Evolutionary conservation across 2,888 invertebrate species (phyloP).

Genomic region (Caenorhabditis uteleia): DNA sequence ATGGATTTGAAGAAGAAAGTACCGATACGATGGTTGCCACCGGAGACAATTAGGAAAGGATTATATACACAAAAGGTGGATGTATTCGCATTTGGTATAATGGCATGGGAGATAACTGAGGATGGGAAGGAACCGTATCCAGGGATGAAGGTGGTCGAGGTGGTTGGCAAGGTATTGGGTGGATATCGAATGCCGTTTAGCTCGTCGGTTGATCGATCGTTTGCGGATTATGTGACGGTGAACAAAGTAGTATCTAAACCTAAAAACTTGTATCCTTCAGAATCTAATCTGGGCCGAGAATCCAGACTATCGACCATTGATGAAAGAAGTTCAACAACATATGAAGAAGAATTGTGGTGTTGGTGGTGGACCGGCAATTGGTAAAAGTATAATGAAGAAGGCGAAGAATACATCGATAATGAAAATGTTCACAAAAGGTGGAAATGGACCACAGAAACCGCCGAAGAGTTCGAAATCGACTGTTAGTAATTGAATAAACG

Average conservation of each 20-base stretch:
- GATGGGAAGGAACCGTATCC: constrained; percentile 49
- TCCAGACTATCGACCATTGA: constrained; percentile 3
- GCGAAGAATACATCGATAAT: no score
- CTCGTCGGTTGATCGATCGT: not conserved
- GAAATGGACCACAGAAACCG: no score
- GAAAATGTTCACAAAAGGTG: no score
- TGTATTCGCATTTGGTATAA: constrained; percentile 41
- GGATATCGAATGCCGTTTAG: constrained; percentile 36
- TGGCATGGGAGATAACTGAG: constrained; percentile 37
- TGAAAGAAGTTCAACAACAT: not conserved
- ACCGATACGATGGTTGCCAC: constrained; percentile 45
- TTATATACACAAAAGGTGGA: constrained; percentile 38
- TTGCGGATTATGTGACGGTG: constrained; percentile 1
- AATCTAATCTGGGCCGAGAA: constrained; percentile 6
- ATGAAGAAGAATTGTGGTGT: constrained; percentile 1
- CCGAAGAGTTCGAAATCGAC: no score
- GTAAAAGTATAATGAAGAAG: no score
- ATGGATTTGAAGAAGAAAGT: constrained; percentile 37
- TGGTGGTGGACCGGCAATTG: no score
- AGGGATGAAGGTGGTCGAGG: constrained; percentile 44
- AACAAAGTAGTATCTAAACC: not conserved
- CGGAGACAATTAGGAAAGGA: constrained; percentile 29
- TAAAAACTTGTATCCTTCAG: not conserved
- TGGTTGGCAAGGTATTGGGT: constrained; percentile 15
- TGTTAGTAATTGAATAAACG: no score